Evolutionary conservation across 2,797 vertebrate genomes (phyloP).

Genomic region (Hemibagrus guttatus): DNA sequence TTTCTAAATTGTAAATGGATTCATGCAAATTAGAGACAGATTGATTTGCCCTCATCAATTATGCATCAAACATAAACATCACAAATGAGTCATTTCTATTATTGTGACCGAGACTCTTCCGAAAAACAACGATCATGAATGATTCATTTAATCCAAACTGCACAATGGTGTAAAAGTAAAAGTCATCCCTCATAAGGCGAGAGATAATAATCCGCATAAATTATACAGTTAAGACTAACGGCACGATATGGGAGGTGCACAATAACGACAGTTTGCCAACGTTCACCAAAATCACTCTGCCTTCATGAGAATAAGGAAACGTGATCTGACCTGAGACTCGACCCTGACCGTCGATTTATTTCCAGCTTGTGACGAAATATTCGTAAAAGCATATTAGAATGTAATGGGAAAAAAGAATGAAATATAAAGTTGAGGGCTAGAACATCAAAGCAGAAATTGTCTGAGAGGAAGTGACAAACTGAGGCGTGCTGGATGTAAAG

Average conservation of each 20-base stretch:
- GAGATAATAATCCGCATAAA: neutral
- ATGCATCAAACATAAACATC: neutral
- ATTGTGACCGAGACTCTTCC: neutral
- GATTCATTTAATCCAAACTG: neutral
- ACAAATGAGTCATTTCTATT: neutral
- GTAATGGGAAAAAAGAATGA: neutral
- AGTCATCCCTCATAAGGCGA: conserved; percentile 2
- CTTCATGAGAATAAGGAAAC: neutral
- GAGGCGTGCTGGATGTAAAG: neutral
- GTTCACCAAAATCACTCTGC: neutral
- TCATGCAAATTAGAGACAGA: neutral
- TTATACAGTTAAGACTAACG: neutral
- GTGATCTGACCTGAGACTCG: neutral
- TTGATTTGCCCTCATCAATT: neutral
- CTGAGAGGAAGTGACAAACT: neutral
- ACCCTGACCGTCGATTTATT: neutral
- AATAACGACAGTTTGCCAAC: too few relatives aligned
- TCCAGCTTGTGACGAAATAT: neutral
- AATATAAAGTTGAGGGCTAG: neutral
- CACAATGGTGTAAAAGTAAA: neutral
- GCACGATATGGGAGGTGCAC: neutral
- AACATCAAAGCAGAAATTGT: neutral
- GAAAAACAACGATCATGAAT: neutral
- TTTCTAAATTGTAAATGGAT: neutral
- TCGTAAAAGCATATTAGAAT: neutral